Percentiles rank a stretch among this genome's conserved stretches.
These are phyloP conservation scores for Diarsia rubi DNA, from an alignment of 2,888 invertebrate genomes.

Conservation along the genomic window DNA sequence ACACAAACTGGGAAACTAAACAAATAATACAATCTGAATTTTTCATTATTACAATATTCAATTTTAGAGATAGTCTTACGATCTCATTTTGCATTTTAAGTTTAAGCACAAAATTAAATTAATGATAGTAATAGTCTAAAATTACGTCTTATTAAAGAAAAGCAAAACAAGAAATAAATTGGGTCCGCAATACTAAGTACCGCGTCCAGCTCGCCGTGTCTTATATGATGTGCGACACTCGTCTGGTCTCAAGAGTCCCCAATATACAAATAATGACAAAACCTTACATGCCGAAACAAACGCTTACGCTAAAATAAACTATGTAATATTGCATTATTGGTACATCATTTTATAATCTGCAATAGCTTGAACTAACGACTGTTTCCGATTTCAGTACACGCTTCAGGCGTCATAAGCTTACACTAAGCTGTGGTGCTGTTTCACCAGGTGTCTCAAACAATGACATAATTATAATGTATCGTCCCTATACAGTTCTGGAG, in stretches of 20 bases:
- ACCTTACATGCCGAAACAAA: slow-evolving; percentile 28
- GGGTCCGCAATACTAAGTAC: neutral
- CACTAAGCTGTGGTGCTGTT: neutral
- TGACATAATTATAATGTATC: neutral
- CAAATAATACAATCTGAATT: slow-evolving; percentile 22
- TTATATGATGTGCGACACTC: neutral
- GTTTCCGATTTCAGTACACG: slow-evolving; percentile 14
- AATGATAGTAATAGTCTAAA: slow-evolving; percentile 9
- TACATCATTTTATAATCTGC: slow-evolving; percentile 44
- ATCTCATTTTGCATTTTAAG: slow-evolving; percentile 31
- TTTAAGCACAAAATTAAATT: slow-evolving; percentile 14
- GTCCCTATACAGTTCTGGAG: neutral
- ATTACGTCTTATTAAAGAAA: slow-evolving; percentile 8
- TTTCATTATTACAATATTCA: slow-evolving; percentile 27
- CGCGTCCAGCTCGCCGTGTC: neutral
- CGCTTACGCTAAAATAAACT: slow-evolving; percentile 58
- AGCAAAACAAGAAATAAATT: slow-evolving; percentile 15
- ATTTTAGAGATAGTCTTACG: slow-evolving; percentile 25
- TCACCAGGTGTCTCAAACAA: neutral
- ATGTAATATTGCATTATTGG: slow-evolving; percentile 62
- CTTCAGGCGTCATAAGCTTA: slow-evolving; percentile 2
- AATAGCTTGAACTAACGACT: slow-evolving; percentile 21
- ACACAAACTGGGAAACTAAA: slow-evolving; percentile 46
- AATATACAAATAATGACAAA: slow-evolving; percentile 1
- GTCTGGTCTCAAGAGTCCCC: neutral